A percentile compares a stretch with the other conserved stretches of the same genome.
Evolutionary conservation across 2,797 vertebrate species (phyloP).

Genomic region (Strix occidentalis): DNA sequence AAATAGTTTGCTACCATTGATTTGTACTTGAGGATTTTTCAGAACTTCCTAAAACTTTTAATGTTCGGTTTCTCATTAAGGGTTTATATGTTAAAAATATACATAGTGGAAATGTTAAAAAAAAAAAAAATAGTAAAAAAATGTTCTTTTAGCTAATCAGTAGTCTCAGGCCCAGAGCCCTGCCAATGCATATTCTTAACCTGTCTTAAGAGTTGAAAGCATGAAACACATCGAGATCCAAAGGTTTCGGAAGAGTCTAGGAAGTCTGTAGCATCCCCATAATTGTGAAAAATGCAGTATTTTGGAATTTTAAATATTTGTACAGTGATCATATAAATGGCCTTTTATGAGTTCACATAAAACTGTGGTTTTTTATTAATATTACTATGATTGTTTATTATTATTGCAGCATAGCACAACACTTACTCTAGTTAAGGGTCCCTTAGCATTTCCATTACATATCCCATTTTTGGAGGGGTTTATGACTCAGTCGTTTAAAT

Average conservation of each 20-base stretch:
- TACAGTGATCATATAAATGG: slow-evolving; percentile 39
- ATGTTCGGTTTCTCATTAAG: slow-evolving; percentile 50
- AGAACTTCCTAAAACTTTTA: slow-evolving; percentile 50
- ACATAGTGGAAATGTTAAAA: slow-evolving; percentile 23
- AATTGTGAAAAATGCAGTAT: slow-evolving; percentile 56
- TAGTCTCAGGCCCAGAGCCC: slow-evolving; percentile 4
- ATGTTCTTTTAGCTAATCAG: neutral
- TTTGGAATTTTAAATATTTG: slow-evolving; percentile 41
- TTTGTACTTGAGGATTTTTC: slow-evolving; percentile 63
- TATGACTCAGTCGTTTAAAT: slow-evolving; percentile 56
- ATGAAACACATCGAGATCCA: neutral
- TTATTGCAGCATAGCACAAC: slow-evolving; percentile 4
- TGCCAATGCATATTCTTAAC: neutral
- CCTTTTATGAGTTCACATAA: slow-evolving; percentile 33
- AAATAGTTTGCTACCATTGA: slow-evolving; percentile 53
- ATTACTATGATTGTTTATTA: slow-evolving; percentile 38
- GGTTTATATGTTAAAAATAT: slow-evolving; percentile 33
- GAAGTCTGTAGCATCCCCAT: slow-evolving; percentile 8
- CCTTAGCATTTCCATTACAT: slow-evolving; percentile 17
- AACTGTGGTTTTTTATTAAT: slow-evolving; percentile 44
- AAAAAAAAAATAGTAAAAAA: slow-evolving; percentile 30
- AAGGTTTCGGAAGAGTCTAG: slow-evolving; percentile 32
- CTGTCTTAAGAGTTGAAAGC: slow-evolving; percentile 6
- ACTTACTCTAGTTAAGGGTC: neutral
- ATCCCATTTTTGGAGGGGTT: slow-evolving; percentile 22